Conservation (phyloP, 2,888 invertebrate species). For the Drosophila putrida region DNA sequence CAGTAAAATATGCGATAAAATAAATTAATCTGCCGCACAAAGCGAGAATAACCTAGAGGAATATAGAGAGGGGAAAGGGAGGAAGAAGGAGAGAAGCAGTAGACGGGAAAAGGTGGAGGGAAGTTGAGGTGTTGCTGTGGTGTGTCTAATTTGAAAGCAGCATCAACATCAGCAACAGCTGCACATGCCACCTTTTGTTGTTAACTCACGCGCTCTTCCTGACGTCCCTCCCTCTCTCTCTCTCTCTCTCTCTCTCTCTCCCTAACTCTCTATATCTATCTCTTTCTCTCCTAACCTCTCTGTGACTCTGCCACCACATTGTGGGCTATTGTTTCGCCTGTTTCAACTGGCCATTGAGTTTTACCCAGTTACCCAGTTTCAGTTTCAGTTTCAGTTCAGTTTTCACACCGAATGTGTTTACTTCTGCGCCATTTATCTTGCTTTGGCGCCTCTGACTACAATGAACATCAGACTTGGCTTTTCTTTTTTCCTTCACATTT, state of each 20-base stretch:
- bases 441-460: constrained; percentile 73
- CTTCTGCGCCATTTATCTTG: constrained; percentile 78
- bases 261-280: not conserved
- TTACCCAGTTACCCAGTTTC: constrained; percentile 41
- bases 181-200: constrained; percentile 9
- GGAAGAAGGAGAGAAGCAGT: not conserved
- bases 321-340: constrained; percentile 57
- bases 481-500: constrained; percentile 24
- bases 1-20: constrained; percentile 56
- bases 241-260: not conserved
- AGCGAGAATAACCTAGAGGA: constrained; percentile 35
- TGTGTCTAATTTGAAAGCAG: constrained; percentile 33
- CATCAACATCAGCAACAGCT: constrained; percentile 43
- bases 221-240: no score
- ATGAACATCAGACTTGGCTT: constrained; percentile 41
- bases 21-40: constrained; percentile 65
- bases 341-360: constrained; percentile 31
- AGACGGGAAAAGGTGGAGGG: not conserved
- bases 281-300: not conserved
- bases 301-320: constrained; percentile 22
- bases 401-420: constrained; percentile 75
- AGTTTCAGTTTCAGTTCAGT: constrained; percentile 10
- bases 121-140: constrained; percentile 5
- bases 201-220: not conserved
- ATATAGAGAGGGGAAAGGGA: not conserved